Evolutionary conservation across 37 sponge, comb jelly and placozoan genomes (phyloP), one percentile per base, ranked within the genome.

Genomic region (Halichondria panicea): DNA sequence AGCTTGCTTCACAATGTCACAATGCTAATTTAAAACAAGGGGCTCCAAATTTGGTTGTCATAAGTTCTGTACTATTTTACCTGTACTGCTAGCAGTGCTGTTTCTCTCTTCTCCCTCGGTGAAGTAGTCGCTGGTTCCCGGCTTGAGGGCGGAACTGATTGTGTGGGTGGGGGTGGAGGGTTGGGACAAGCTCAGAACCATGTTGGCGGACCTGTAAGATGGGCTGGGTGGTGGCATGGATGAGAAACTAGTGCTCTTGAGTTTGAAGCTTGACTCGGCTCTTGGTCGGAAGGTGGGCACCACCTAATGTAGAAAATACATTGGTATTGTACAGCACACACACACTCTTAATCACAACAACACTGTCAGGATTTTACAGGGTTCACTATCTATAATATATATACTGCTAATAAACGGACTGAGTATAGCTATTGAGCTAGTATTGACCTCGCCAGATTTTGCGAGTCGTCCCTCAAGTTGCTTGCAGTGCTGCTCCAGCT

Each of bases 361-460:
- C 11, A 18, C 11, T 48, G 15, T 48, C 11, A 48, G 13, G 9
- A 48, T 13, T 18, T 48, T 9, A 18, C 9, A 9, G 50, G 9
- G 13, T 48, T 9, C 13, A 48, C 50, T 18, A 9, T 48, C 9
- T 48, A 48, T 13, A 48, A 48, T 48, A 9, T 13, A 48, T 13
- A 48, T 13, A 48, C 50, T 18, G 50, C 13, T 13, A 48, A 48
- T 18, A 9, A 48, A 18, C 13, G 50, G 22, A 59, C 22, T 11
- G 24, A n/a, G 24, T 37, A 71, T 36, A 45, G 18, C 59, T 43
- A 22, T n/a, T n/a, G n/a, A n/a, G n/a, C n/a, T n/a, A n/a, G n/a
- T n/a, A n/a, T n/a, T n/a, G n/a, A n/a, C 43, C n/a, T 72, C 85
- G 72, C 78, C 85, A 63, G 77, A 71, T 62, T 85, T 85, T 40